Evolutionary conservation across 2,113 vertebrate genomes (phyloP).

Genomic region (Paralichthys olivaceus): DNA sequence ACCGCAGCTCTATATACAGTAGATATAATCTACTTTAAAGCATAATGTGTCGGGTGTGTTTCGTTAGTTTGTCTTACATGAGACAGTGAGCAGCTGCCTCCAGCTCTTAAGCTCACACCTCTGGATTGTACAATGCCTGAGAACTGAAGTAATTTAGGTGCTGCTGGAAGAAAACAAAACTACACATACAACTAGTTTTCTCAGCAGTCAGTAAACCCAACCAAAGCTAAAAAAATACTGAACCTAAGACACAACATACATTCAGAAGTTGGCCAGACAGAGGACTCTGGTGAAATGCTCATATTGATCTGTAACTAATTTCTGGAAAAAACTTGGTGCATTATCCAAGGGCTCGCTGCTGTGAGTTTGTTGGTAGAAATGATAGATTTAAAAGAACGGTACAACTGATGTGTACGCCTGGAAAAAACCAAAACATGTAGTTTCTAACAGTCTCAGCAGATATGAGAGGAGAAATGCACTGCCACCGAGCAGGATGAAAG

Average conservation of each 20-base stretch:
- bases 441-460: conserved; percentile 29
- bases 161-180: conserved; percentile 7
- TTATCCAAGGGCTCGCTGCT: conserved; percentile 8
- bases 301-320: conserved; percentile 29
- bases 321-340: conserved; percentile 6
- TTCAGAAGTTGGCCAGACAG: conserved; percentile 8
- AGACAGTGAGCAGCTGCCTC: conserved; percentile 3
- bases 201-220: conserved; percentile 21
- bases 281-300: not conserved
- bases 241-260: not conserved
- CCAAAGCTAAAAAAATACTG: not conserved
- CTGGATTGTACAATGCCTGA: conserved; percentile 13
- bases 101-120: not conserved
- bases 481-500: conserved; percentile 19
- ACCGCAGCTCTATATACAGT: not conserved
- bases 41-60: conserved; percentile 19
- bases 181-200: conserved; percentile 12
- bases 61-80: conserved; percentile 16
- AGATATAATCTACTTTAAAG: not conserved
- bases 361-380: conserved; percentile 17
- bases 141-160: conserved; percentile 24
- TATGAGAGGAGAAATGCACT: conserved; percentile 6
- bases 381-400: conserved; percentile 14
- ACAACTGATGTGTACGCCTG: conserved; percentile 8
- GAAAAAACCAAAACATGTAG: conserved; percentile 21